Evolutionary conservation across 2,113 vertebrate species (phyloP), one percentile per base, ranked within the genome.

Genomic region (Oenanthe melanoleuca): DNA sequence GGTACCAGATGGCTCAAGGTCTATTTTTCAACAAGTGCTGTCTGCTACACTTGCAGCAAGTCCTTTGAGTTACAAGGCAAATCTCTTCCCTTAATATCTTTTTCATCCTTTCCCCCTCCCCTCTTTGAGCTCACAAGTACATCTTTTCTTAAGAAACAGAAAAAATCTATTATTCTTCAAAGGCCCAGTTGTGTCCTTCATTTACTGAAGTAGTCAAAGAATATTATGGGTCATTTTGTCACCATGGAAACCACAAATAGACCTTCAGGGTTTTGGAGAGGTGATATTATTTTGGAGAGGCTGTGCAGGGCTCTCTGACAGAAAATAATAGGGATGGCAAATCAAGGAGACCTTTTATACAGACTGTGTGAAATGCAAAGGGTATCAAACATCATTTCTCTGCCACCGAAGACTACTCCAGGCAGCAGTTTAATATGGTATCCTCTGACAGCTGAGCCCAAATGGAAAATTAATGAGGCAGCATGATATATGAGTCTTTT

Each of bases 391-490:
- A 57, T 93, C 90, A 93, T 96, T 95, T 96, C 93, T 96, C 95
- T 84, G 88, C 91, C 89, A 56, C 85, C 2, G 55, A 88, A 97
- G 92, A 95, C 94, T 96, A 95, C 96, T 97, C 95, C 86, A 95
- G 88, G 93, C 96, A 92, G 94, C 95, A 91, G 89, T 94, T 95
- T 96, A 96, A 96, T 95, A 88, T 42, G 70, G 95, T 84, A 93
- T 96, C 91, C 93, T 80, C 75, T 89, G 95, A 96, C 96, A 96
- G 95, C 97, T 94, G 96, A 97, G 92, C 81, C 97, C 96, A 93
- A 94, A 95, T 89, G 95, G 96, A 97, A 97, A 95, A 93, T 97
- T 95, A 96, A 97, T 94, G 96, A 94, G 95, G 97, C 95, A 92
- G 95, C 84, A 70, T 93, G 96, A 97, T 96, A 86, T 81, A 92